Evolutionary conservation across 2,888 invertebrate species (phyloP), one percentile per base, ranked within the genome.

Genomic region (Ditula angustiorana): DNA sequence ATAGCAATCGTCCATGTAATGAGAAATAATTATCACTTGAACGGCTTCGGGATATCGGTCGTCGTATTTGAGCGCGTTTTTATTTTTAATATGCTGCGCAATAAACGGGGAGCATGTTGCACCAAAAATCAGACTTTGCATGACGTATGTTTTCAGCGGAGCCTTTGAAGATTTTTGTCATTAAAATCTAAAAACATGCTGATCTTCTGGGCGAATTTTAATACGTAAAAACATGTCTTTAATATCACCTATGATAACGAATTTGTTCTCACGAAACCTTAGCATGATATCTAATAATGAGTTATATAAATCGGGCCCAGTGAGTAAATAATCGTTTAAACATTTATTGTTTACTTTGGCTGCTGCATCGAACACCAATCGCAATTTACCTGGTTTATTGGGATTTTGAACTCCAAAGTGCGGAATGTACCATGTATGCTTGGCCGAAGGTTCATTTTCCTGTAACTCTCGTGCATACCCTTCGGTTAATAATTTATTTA

Each of bases 1-100:
- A 55, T 57, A 56, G 50, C 68, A 69, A 37, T 71, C 69, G 44
- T 70, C 69, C 67, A 69, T 69, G n/a, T n/a, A n/a, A n/a, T n/a
- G n/a, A n/a, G n/a, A n/a, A n/a, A n/a, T 69, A 50, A 71, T 71
- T 4, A n/a, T n/a, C n/a, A n/a, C n/a, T n/a, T n/a, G n/a, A n/a
- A n/a, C n/a, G n/a, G n/a, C n/a, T n/a, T n/a, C n/a, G n/a, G n/a
- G n/a, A n/a, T n/a, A n/a, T n/a, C n/a, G n/a, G n/a, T n/a, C n/a
- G n/a, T n/a, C n/a, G n/a, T n/a, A n/a, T n/a, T n/a, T n/a, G n/a
- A n/a, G n/a, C n/a, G n/a, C n/a, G n/a, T n/a, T n/a, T n/a, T n/a
- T n/a, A n/a, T n/a, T n/a, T n/a, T n/a, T n/a, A n/a, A n/a, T n/a
- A n/a, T n/a, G n/a, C n/a, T n/a, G n/a, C n/a, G n/a, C n/a, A n/a